phyloP scores from a whole-genome alignment of 1,140 invertebrate genomes.

The Penaeus chinensis region DNA sequence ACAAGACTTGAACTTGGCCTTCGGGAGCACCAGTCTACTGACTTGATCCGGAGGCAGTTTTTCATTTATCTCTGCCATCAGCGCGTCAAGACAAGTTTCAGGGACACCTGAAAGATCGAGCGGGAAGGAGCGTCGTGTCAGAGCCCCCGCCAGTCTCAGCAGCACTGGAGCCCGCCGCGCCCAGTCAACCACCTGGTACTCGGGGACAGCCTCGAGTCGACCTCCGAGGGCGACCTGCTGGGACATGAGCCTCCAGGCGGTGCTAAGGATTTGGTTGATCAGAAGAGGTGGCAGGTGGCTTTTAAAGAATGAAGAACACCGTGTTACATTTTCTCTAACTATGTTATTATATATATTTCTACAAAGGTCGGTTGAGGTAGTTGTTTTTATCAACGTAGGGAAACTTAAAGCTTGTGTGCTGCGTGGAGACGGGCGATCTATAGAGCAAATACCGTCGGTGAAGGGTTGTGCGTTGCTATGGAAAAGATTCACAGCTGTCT shows the following conservation, averaged over 20 bases:
- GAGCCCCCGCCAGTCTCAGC: slow-evolving; percentile 13
- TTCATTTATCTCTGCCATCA: slow-evolving; percentile 18
- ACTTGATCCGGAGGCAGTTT: slow-evolving; percentile 33
- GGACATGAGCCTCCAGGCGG: slow-evolving; percentile 25
- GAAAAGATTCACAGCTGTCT: too few relatives aligned
- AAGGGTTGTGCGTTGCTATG: too few relatives aligned
- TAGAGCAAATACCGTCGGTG: too few relatives aligned
- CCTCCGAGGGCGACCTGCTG: slow-evolving; percentile 21
- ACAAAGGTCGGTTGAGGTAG: not conserved
- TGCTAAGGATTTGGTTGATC: slow-evolving; percentile 8
- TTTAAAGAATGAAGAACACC: slow-evolving; percentile 25
- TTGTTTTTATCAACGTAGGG: too few relatives aligned
- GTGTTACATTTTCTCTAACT: slow-evolving; percentile 4
- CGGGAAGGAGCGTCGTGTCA: slow-evolving; percentile 9
- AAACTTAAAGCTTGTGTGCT: too few relatives aligned
- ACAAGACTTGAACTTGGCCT: not conserved
- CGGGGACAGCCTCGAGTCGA: not conserved
- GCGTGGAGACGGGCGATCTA: too few relatives aligned
- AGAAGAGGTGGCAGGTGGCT: slow-evolving; percentile 27
- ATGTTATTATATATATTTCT: not conserved
- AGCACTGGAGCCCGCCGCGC: slow-evolving; percentile 26
- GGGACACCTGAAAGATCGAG: slow-evolving; percentile 28
- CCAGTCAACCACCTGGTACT: slow-evolving; percentile 35
- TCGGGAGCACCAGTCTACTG: slow-evolving; percentile 12
- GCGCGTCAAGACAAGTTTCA: not conserved